These are phyloP conservation scores for rat (Rattus norvegicus) DNA, from an alignment of 2,113 vertebrate species.

Conservation along the genomic window DNA sequence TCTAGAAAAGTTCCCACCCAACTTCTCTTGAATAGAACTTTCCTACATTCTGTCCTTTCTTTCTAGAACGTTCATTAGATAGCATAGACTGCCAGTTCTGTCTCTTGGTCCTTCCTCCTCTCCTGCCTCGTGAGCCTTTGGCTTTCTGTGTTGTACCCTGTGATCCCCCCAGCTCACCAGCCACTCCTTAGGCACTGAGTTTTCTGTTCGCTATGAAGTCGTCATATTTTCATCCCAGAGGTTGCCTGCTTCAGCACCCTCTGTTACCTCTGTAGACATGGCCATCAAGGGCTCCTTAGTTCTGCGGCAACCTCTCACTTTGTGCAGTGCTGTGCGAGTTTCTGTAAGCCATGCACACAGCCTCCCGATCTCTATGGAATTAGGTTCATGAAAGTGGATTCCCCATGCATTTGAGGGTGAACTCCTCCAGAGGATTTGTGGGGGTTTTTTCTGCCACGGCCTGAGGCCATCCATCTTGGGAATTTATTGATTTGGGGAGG, in stretches of 20 bases:
- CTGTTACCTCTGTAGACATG: background rate
- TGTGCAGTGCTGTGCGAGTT: background rate
- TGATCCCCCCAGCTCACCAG: accelerated
- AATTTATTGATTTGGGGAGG: background rate
- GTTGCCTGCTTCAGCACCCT: too few species aligned
- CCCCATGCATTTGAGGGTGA: accelerated
- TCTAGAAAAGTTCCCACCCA: background rate
- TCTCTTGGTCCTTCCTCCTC: background rate
- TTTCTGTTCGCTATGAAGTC: background rate
- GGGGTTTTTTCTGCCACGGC: background rate
- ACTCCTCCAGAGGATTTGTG: background rate
- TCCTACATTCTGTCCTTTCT: background rate
- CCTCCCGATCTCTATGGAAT: background rate
- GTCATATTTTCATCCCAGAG: background rate
- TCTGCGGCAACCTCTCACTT: accelerated
- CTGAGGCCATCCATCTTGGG: background rate
- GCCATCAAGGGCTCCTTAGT: background rate
- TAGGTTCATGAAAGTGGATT: background rate
- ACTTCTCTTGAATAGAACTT: background rate
- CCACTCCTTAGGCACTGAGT: background rate
- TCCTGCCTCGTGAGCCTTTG: background rate
- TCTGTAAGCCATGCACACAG: background rate
- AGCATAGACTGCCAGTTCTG: accelerated
- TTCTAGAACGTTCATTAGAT: background rate
- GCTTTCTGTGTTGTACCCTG: background rate